Percentiles rank a stretch among this genome's conserved stretches.
phyloP scores from a whole-genome alignment of 2,113 vertebrate species.

The Actinemys pallida region DNA sequence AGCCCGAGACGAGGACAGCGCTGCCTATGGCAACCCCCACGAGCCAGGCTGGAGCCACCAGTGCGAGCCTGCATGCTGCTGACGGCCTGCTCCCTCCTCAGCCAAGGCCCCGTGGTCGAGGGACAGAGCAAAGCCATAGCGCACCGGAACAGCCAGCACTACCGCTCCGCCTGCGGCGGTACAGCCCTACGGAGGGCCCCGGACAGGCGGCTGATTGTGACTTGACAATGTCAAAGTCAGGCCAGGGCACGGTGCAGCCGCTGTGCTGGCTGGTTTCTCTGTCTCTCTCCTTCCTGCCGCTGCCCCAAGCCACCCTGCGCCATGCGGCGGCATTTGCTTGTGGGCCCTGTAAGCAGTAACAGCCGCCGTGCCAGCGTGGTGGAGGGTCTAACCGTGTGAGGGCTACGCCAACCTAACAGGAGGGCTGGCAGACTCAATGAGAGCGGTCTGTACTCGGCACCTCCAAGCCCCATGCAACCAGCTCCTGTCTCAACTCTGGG shows the following conservation, averaged over 20 bases:
- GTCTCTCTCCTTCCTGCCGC: neutral
- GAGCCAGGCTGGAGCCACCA: neutral
- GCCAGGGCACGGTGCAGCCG: neutral
- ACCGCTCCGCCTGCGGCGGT: neutral
- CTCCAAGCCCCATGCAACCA: neutral
- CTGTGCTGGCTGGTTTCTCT: neutral
- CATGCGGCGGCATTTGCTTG: neutral
- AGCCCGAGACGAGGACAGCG: neutral
- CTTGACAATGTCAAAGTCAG: neutral
- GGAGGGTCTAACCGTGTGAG: neutral
- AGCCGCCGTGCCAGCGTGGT: fast-evolving
- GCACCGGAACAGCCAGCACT: neutral
- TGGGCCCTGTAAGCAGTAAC: neutral
- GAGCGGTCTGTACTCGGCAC: neutral
- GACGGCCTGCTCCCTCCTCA: neutral
- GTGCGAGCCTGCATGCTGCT: no score
- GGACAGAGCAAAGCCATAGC: neutral
- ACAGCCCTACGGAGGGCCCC: neutral
- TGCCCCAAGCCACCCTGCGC: neutral
- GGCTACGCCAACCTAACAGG: neutral
- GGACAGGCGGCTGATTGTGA: neutral
- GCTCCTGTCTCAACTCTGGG: neutral
- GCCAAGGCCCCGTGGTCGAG: no score
- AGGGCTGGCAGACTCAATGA: neutral
- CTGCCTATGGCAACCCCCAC: neutral